A percentile compares a stretch with the other conserved stretches of the same genome.
These are phyloP conservation scores for Argyresthia goedartella DNA, from an alignment of 2,888 invertebrate species.

Conservation along the genomic window DNA sequence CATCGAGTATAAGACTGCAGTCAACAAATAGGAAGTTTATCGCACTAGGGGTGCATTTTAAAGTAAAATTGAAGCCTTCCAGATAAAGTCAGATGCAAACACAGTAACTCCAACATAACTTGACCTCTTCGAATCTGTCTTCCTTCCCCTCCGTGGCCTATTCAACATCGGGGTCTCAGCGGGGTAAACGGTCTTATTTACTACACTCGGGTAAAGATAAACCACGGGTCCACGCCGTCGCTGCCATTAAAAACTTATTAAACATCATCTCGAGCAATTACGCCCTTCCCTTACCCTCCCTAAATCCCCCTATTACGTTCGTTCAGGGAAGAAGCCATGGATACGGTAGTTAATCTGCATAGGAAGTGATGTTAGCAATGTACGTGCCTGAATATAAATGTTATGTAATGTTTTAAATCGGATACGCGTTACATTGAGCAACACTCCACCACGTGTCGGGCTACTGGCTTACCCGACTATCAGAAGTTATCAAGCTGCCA, in stretches of 20 bases:
- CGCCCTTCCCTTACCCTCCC: slow-evolving; percentile 32
- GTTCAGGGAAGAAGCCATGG: too few relatives aligned
- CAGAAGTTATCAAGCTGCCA: too few relatives aligned
- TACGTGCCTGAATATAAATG: too few relatives aligned
- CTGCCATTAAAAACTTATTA: slow-evolving; percentile 78
- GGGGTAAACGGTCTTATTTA: slow-evolving; percentile 4
- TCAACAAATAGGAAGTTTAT: slow-evolving; percentile 23
- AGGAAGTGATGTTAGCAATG: slow-evolving; percentile 3
- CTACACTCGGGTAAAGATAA: slow-evolving; percentile 46
- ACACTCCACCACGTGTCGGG: too few relatives aligned
- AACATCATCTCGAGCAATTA: slow-evolving; percentile 77
- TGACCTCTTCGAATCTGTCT: slow-evolving; percentile 12
- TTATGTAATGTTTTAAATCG: too few relatives aligned
- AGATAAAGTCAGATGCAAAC: slow-evolving; percentile 26
- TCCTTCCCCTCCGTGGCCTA: neutral
- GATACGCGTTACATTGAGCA: too few relatives aligned
- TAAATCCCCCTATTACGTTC: slow-evolving; percentile 4
- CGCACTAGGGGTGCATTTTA: slow-evolving; percentile 30
- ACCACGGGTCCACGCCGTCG: slow-evolving; percentile 47
- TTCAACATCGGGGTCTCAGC: slow-evolving; percentile 5
- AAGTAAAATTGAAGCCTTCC: slow-evolving; percentile 34
- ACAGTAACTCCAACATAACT: slow-evolving; percentile 19
- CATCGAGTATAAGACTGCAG: neutral
- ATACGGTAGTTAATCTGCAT: neutral
- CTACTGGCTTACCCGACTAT: too few relatives aligned